A percentile compares a stretch with the other conserved stretches of the same genome.
These are phyloP conservation scores for Morone chrysops DNA, from an alignment of 2,113 vertebrate species.

Conservation along the genomic window DNA sequence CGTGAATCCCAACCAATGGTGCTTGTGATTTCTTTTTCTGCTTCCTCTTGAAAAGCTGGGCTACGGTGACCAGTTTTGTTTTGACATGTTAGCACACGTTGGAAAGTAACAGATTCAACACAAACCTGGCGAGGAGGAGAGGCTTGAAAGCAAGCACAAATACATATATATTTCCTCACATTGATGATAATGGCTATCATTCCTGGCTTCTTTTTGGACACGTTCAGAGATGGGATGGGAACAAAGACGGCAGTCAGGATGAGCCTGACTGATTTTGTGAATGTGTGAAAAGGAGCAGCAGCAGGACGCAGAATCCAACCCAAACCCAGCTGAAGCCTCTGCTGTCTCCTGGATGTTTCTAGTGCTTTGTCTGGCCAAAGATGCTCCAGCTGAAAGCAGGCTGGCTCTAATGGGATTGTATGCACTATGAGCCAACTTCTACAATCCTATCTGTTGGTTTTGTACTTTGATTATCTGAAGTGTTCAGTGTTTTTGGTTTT, in stretches of 20 bases:
- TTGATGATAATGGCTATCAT: slow-evolving; percentile 36
- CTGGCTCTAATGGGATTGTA: slow-evolving; percentile 48
- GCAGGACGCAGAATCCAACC: slow-evolving; percentile 38
- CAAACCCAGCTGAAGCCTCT: slow-evolving; percentile 34
- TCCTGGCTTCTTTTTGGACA: slow-evolving; percentile 42
- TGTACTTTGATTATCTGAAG: slow-evolving; percentile 12
- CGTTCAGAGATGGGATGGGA: slow-evolving; percentile 28
- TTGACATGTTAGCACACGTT: slow-evolving; percentile 23
- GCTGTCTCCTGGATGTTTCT: slow-evolving; percentile 45
- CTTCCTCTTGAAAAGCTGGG: slow-evolving; percentile 9
- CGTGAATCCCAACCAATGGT: slow-evolving; percentile 37
- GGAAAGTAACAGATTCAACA: slow-evolving; percentile 31
- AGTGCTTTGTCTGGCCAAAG: slow-evolving; percentile 32
- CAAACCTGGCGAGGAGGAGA: slow-evolving; percentile 22
- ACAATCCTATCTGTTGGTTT: slow-evolving; percentile 34
- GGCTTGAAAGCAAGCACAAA: slow-evolving; percentile 19
- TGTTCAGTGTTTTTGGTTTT: slow-evolving; percentile 3
- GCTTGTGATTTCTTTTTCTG: slow-evolving; percentile 28
- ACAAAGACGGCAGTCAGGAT: slow-evolving; percentile 39
- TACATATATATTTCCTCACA: slow-evolving; percentile 21
- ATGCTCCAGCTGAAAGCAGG: slow-evolving; percentile 36
- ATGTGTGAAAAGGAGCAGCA: slow-evolving; percentile 24
- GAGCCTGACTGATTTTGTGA: slow-evolving; percentile 54
- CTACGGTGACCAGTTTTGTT: slow-evolving; percentile 35
- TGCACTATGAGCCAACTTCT: slow-evolving; percentile 31